Conservation (phyloP, 2,888 invertebrate species). For the Platerodrilus igneus region DNA sequence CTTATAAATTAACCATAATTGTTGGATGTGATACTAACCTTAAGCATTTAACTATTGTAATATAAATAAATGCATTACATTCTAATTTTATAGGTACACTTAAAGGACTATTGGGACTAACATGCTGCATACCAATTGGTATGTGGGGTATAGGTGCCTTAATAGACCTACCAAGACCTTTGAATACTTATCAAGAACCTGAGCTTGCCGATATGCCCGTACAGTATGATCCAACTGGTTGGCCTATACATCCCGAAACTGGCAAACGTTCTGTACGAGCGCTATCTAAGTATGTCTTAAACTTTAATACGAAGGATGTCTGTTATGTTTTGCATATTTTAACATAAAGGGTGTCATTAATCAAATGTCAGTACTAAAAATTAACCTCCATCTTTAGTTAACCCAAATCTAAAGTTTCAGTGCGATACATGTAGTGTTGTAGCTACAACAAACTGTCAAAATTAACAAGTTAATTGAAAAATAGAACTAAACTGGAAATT, state of each 20-base stretch:
- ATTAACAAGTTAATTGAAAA: too few species aligned
- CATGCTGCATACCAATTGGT: slow-evolving; percentile 29
- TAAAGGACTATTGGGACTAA: slow-evolving; percentile 27
- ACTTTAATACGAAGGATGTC: neutral
- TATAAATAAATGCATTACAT: too few species aligned
- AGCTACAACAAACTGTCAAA: too few species aligned
- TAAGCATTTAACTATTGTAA: too few species aligned
- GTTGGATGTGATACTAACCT: too few species aligned
- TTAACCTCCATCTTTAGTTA: too few species aligned
- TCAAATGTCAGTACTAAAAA: too few species aligned
- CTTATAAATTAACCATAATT: too few species aligned
- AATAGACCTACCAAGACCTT: slow-evolving; percentile 31
- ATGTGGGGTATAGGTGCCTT: slow-evolving; percentile 33
- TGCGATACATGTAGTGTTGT: too few species aligned
- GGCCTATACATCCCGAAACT: slow-evolving; percentile 44
- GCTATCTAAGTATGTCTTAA: slow-evolving; percentile 41
- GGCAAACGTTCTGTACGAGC: slow-evolving; percentile 43
- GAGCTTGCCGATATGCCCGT: slow-evolving; percentile 38
- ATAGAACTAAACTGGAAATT: too few species aligned
- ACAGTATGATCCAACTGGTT: slow-evolving; percentile 38
- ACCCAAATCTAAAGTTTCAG: too few species aligned
- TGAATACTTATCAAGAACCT: slow-evolving; percentile 39
- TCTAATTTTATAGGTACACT: slow-evolving; percentile 24
- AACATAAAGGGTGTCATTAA: too few species aligned
- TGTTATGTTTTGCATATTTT: neutral